These are phyloP conservation scores for Drosophila navojoa DNA, from an alignment of 1,140 invertebrate genomes.

Conservation along the genomic window DNA sequence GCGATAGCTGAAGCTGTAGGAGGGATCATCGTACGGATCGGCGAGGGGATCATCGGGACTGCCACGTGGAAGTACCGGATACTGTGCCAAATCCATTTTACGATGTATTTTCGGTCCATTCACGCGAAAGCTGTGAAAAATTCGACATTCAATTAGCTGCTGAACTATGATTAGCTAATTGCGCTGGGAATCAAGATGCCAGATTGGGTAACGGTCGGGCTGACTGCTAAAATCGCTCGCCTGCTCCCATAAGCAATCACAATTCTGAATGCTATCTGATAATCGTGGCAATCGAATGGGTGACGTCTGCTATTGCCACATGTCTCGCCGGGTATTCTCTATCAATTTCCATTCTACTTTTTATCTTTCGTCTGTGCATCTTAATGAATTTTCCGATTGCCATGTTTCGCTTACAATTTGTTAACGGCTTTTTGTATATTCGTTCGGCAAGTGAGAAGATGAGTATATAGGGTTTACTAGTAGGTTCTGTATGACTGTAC, in stretches of 20 bases:
- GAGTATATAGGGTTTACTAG: too few species aligned
- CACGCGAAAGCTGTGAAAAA: constrained; percentile 85
- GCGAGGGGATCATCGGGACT: constrained; percentile 87
- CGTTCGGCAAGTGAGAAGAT: not conserved
- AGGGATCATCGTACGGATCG: constrained; percentile 89
- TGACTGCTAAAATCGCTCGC: constrained; percentile 33
- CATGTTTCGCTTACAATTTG: constrained; percentile 57
- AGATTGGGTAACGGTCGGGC: constrained; percentile 10
- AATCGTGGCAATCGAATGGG: constrained; percentile 65
- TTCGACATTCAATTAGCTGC: constrained; percentile 49
- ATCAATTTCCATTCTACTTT: constrained; percentile 38
- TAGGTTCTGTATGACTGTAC: too few species aligned
- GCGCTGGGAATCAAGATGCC: constrained; percentile 34
- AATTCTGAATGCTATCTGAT: constrained; percentile 47
- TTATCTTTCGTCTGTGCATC: constrained; percentile 58
- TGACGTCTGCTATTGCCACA: constrained; percentile 45
- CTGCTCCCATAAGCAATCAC: constrained; percentile 40
- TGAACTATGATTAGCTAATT: constrained; percentile 30
- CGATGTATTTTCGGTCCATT: constrained; percentile 88
- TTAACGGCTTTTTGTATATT: constrained; percentile 63
- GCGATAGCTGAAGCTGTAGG: constrained; percentile 88
- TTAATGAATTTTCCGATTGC: constrained; percentile 50
- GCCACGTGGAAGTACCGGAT: constrained; percentile 86
- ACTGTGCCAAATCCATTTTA: constrained; percentile 88
- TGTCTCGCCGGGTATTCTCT: not conserved